Evolutionary conservation across 2,797 vertebrate species (phyloP).

Genomic region (Coregonus suidteri): DNA sequence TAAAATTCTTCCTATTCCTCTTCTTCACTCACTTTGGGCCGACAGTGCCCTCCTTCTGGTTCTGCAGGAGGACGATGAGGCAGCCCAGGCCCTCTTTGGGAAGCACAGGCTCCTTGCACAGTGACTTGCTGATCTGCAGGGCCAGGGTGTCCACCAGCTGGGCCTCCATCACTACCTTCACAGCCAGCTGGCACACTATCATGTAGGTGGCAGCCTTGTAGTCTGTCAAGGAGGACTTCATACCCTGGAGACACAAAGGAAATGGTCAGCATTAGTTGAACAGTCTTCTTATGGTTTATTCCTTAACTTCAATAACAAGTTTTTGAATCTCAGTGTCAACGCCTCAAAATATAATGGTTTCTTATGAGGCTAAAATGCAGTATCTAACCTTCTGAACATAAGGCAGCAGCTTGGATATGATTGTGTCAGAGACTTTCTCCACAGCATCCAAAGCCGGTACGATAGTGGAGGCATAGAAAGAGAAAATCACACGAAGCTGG

Average conservation of each 20-base stretch:
- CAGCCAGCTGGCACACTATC: constrained; percentile 89
- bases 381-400: constrained; percentile 87
- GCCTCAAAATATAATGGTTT: background rate
- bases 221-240: constrained; percentile 86
- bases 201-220: constrained; percentile 92
- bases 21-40: constrained; percentile 81
- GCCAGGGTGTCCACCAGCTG: constrained; percentile 81
- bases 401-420: constrained; percentile 88
- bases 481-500: constrained; percentile 89
- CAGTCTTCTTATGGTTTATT: background rate
- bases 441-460: constrained; percentile 82
- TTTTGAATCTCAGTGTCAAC: constrained; percentile 3
- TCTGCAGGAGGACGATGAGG: constrained; percentile 89
- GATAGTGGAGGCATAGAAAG: constrained; percentile 90
- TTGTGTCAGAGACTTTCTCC: constrained; percentile 76
- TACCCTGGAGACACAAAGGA: constrained; percentile 76
- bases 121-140: constrained; percentile 81
- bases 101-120: constrained; percentile 76
- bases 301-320: background rate
- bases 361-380: background rate
- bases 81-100: constrained; percentile 84
- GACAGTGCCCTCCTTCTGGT: constrained; percentile 80
- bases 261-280: background rate
- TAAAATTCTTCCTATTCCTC: background rate
- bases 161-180: constrained; percentile 85